Conservation (phyloP, 2,113 vertebrate species). For the Notiomystis cincta region DNA sequence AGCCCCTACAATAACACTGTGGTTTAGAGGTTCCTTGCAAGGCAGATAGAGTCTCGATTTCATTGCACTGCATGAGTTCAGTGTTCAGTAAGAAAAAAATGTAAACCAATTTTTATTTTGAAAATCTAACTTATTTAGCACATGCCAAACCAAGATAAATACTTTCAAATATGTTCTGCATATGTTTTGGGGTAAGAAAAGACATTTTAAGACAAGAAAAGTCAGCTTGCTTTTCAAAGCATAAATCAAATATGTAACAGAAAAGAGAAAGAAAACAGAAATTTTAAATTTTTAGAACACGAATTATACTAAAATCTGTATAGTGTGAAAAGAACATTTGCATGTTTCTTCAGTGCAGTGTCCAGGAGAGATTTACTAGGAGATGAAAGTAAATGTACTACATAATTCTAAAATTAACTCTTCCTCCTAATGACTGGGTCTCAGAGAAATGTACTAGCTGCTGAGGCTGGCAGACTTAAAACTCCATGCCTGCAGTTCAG, state of each 20-base stretch:
- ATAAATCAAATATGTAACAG: not conserved
- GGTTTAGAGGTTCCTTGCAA: not conserved
- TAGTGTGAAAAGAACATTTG: not conserved
- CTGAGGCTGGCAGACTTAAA: constrained; percentile 50
- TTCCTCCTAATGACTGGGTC: constrained; percentile 33
- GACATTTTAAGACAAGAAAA: not conserved
- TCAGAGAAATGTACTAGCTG: constrained; percentile 55
- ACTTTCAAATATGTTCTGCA: not conserved
- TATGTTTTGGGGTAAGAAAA: not conserved
- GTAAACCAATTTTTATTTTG: not conserved
- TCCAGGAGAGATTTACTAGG: constrained; percentile 7
- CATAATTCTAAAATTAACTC: constrained; percentile 54
- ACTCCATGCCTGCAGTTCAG: constrained; percentile 51
- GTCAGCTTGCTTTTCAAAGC: not conserved
- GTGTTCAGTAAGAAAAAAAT: not conserved
- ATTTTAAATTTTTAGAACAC: not conserved
- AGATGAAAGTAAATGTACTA: constrained; percentile 27
- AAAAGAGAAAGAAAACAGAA: not conserved
- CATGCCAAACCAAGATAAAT: not conserved
- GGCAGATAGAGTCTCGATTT: not conserved
- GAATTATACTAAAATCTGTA: not conserved
- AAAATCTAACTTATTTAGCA: not conserved
- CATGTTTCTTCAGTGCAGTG: not conserved
- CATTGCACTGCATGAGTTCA: not conserved
- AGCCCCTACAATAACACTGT: not conserved